Base-by-base conservation (phyloP, 2,797 vertebrate genomes). In the Gorsachius magnificus region DNA sequence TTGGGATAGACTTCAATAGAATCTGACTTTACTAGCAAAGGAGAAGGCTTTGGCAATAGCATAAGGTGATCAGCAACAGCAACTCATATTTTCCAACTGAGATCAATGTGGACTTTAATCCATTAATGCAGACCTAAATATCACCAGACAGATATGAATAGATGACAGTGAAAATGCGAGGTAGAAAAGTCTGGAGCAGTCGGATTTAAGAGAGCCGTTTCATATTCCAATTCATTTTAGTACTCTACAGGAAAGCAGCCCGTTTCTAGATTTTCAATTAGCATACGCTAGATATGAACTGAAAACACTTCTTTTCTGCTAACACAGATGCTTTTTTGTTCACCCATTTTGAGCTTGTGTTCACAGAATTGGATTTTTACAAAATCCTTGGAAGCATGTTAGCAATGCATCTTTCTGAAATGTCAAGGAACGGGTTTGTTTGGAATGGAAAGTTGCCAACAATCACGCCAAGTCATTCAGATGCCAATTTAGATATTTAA, bases 1-100 rank as follows among this genome's bases (percentile, higher is more conserved):
- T 98, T 98, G 98, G 98, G 97, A 97, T 89, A 83, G 96, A 99
- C 98, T 99, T 99, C 98, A 99, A 98, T 98, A 97, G 97, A 97
- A 97, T 96, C 87, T 96, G 97, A 98, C 96, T 98, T 97, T 95
- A 92, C 95, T 98, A 96, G 96, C 96, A 93, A 89, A 95, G 93
- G 92, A 97, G 97, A 95, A 90, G 82, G 94, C 97, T 98, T 97
- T 97, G 97, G 96, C 97, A 98, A 95, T 85, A 97, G 92, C 91
- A 94, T 91, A 94, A 96, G 97, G 88, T 92, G 97, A 98, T 98
- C 98, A 96, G 96, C 96, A 95, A 97, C 95, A 95, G 95, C 91
- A 96, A 97, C 94, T 98, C 97, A 98, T 97, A 97, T 97, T 98
- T 98, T 97, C 97, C 98, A 96, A 85, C 96, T 96, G 97, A 98